These are phyloP conservation scores for Sapayoa aenigma DNA, from an alignment of 2,113 vertebrate species.

Conservation along the genomic window DNA sequence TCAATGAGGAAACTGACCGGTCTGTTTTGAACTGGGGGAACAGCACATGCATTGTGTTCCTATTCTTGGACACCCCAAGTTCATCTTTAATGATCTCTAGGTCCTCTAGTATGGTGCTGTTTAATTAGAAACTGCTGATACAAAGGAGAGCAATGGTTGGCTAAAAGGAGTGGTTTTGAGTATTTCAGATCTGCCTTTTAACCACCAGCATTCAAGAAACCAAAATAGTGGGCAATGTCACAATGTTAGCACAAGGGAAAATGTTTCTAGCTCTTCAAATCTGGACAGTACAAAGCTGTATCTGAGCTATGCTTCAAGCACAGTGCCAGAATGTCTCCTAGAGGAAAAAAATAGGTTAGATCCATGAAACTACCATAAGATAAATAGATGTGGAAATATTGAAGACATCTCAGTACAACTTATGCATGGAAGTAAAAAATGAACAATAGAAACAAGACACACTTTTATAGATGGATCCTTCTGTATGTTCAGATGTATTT, in stretches of 20 bases:
- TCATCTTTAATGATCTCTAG: neutral
- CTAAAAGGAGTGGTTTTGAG: neutral
- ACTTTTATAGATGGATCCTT: neutral
- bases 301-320: slow-evolving; percentile 29
- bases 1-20: neutral
- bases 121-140: slow-evolving; percentile 43
- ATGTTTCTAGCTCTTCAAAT: slow-evolving; percentile 13
- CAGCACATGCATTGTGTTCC: slow-evolving; percentile 32
- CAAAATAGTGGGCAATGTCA: neutral
- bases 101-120: neutral
- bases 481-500: neutral
- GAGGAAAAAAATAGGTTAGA: slow-evolving; percentile 16
- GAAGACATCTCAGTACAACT: neutral
- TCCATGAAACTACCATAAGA: neutral
- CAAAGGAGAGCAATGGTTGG: neutral
- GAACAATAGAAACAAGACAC: neutral
- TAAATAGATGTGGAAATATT: neutral
- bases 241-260: neutral
- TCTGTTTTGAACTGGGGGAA: neutral
- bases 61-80: neutral
- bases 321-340: neutral
- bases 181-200: slow-evolving; percentile 20
- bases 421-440: neutral
- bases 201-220: neutral
- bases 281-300: slow-evolving; percentile 7